Conservation (phyloP, 2,888 invertebrate species). For the Hanleya hanleyi region DNA sequence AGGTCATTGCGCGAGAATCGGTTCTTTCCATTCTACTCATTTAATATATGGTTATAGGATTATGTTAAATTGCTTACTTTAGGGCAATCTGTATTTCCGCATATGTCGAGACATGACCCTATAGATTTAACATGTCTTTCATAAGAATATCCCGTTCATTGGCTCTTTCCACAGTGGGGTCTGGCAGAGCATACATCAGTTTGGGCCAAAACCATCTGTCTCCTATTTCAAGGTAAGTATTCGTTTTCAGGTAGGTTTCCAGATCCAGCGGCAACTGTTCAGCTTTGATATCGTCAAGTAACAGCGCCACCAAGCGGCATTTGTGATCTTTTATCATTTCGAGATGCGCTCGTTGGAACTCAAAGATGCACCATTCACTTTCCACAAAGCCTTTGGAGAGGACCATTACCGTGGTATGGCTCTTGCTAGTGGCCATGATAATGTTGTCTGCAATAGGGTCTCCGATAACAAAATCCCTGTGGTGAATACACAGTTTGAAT, state of each 20-base stretch:
- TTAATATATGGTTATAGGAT: no score
- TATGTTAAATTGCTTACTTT: no score
- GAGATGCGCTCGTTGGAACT: neutral
- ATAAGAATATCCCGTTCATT: no score
- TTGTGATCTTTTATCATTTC: neutral
- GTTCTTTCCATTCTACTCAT: no score
- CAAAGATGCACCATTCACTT: neutral
- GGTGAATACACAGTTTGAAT: neutral
- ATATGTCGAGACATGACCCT: no score
- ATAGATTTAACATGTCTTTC: no score
- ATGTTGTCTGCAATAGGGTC: neutral
- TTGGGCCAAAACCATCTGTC: neutral
- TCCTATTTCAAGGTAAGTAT: neutral
- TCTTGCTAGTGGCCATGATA: neutral
- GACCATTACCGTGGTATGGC: neutral
- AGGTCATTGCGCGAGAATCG: no score
- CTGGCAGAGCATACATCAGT: neutral
- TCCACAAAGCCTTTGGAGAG: neutral
- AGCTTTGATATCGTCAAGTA: neutral
- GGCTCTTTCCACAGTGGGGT: no score
- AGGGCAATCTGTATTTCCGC: no score
- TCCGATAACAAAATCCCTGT: neutral
- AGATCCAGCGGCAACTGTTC: neutral
- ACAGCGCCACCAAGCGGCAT: neutral
- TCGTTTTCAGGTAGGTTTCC: neutral